Conservation (phyloP, 2,113 vertebrate species). For the Fulica atra region DNA sequence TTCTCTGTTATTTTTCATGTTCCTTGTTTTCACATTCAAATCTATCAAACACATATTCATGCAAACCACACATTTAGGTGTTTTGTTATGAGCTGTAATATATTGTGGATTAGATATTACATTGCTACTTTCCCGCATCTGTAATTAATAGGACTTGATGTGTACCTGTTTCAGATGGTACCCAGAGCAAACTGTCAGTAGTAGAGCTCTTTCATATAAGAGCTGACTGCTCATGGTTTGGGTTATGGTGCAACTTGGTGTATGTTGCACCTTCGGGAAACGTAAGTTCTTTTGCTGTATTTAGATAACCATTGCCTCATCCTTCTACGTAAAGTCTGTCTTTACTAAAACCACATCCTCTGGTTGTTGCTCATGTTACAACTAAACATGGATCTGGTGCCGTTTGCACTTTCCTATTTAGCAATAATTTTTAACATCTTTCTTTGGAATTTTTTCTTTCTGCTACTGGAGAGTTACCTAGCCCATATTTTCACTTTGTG, state of each 20-base stretch:
- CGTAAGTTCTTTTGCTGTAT: not conserved
- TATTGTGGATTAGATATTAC: not conserved
- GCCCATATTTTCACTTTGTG: not conserved
- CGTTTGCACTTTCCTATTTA: not conserved
- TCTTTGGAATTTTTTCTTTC: not conserved
- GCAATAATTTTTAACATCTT: not conserved
- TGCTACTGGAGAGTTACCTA: not conserved
- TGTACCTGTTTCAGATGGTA: not conserved
- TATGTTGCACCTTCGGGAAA: not conserved
- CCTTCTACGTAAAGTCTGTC: slow-evolving; percentile 23
- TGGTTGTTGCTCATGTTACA: slow-evolving; percentile 11
- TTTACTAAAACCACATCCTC: slow-evolving; percentile 65
- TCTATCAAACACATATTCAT: not conserved
- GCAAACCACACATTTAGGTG: not conserved
- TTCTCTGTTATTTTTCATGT: not conserved
- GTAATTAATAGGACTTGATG: not conserved
- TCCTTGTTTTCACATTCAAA: not conserved
- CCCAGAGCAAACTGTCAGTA: not conserved
- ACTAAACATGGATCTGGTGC: slow-evolving; percentile 32
- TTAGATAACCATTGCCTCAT: slow-evolving; percentile 45
- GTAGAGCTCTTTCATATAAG: not conserved
- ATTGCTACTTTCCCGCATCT: not conserved
- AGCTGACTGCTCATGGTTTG: not conserved
- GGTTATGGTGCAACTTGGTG: not conserved
- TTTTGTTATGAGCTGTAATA: not conserved